Percentiles rank a stretch among this genome's conserved stretches.
Conservation (phyloP, 2,888 invertebrate genomes). For the Odontocolon sp. region DNA sequence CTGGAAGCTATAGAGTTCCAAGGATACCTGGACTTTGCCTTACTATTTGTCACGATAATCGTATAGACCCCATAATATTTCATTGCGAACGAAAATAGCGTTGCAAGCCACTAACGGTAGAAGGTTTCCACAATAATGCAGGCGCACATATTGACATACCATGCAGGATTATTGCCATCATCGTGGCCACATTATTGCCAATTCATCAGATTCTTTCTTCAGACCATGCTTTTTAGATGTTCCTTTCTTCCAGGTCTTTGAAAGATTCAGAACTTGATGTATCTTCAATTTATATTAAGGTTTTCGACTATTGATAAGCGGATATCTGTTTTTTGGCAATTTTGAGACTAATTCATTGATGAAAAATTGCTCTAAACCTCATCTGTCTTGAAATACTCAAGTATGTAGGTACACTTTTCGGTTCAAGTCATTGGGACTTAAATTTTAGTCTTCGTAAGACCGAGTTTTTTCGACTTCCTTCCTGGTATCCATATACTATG, state of each 20-base stretch:
- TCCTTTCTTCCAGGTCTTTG: not conserved
- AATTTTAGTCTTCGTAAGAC: not conserved
- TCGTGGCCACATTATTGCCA: slow-evolving; percentile 64
- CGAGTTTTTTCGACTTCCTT: not conserved
- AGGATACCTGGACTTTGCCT: slow-evolving; percentile 22
- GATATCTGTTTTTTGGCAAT: too few species aligned
- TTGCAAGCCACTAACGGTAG: slow-evolving; percentile 42
- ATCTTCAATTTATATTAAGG: too few species aligned
- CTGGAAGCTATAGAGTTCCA: slow-evolving; percentile 9
- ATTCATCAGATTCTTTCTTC: slow-evolving; percentile 63
- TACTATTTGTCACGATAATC: slow-evolving; percentile 53
- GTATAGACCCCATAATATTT: slow-evolving; percentile 49
- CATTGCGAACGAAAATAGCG: slow-evolving; percentile 46
- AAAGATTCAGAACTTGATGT: too few species aligned
- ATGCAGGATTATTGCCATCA: slow-evolving; percentile 56
- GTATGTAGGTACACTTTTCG: too few species aligned
- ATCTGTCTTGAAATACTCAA: too few species aligned
- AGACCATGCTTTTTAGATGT: not conserved
- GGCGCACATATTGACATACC: slow-evolving; percentile 35
- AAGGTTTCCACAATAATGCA: slow-evolving; percentile 51
- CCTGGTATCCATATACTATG: not conserved
- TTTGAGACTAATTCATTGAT: too few species aligned
- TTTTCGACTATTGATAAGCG: too few species aligned
- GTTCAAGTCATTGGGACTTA: too few species aligned
- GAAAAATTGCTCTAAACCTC: too few species aligned